Percentiles rank a stretch among this genome's conserved stretches.
phyloP scores from a whole-genome alignment of 2,888 invertebrate species.

The Allygus modestus region DNA sequence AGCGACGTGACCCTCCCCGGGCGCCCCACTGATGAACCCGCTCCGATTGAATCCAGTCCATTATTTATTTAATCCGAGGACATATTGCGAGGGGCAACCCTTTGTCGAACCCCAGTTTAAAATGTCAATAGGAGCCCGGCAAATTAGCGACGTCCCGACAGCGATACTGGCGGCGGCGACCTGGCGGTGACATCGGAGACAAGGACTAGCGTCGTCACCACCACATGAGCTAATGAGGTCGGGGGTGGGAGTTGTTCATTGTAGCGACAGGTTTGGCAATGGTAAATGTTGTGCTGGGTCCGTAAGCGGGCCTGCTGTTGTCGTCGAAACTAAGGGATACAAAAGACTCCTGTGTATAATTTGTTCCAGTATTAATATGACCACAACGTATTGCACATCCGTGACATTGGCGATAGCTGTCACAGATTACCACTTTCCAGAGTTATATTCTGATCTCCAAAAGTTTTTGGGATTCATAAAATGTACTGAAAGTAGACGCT shows the following conservation, averaged over 20 bases:
- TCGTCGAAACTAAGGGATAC: too few species aligned
- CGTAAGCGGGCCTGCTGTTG: too few species aligned
- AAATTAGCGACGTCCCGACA: conserved; percentile 30
- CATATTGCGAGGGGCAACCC: conserved; percentile 58
- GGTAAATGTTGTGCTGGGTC: too few species aligned
- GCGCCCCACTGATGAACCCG: conserved; percentile 42
- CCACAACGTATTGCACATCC: too few species aligned
- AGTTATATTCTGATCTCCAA: too few species aligned
- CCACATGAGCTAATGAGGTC: neutral
- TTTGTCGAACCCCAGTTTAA: conserved; percentile 53
- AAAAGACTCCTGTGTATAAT: too few species aligned
- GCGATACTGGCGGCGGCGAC: conserved; percentile 3
- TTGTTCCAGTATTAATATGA: too few species aligned
- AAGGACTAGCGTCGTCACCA: neutral
- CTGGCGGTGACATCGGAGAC: conserved; percentile 28
- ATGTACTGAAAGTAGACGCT: too few species aligned
- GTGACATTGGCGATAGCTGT: too few species aligned
- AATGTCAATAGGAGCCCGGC: conserved; percentile 39
- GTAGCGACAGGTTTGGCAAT: too few species aligned
- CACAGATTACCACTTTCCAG: too few species aligned
- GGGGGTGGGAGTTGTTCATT: neutral
- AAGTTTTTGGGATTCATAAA: too few species aligned
- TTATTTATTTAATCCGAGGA: conserved; percentile 58
- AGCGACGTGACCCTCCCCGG: neutral
- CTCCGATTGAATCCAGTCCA: conserved; percentile 54